phyloP scores from a whole-genome alignment of 1,140 invertebrate species.

The Asobara japonica region DNA sequence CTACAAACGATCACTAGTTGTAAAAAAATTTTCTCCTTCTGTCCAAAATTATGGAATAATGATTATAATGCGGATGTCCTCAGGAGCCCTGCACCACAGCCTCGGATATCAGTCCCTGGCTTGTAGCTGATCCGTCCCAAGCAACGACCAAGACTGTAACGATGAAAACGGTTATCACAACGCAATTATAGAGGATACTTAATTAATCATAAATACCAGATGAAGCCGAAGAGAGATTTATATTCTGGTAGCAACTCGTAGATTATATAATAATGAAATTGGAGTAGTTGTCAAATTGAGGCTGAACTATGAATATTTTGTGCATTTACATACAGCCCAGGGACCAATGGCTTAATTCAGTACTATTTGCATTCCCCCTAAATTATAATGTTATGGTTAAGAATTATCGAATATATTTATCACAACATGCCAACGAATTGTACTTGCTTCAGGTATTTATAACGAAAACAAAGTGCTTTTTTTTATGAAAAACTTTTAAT shows the following conservation, averaged over 20 bases:
- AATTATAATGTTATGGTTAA: neutral
- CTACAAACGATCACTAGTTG: too few relatives aligned
- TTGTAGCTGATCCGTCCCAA: slow-evolving; percentile 76
- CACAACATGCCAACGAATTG: slow-evolving; percentile 4
- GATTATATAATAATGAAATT: slow-evolving; percentile 38
- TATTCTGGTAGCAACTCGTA: slow-evolving; percentile 62
- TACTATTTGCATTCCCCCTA: neutral
- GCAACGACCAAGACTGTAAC: slow-evolving; percentile 71
- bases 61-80: slow-evolving; percentile 56
- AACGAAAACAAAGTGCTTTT: slow-evolving; percentile 1
- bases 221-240: slow-evolving; percentile 40
- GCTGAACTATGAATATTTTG: slow-evolving; percentile 13
- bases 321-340: slow-evolving; percentile 25
- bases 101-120: slow-evolving; percentile 78
- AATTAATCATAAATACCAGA: slow-evolving; percentile 17
- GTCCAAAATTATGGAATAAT: neutral
- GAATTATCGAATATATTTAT: neutral
- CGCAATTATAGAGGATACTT: slow-evolving; percentile 72
- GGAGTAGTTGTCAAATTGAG: slow-evolving; percentile 14
- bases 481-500: neutral
- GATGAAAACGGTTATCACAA: slow-evolving; percentile 85
- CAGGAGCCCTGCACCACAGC: slow-evolving; percentile 65
- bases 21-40: too few relatives aligned
- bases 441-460: slow-evolving; percentile 7
- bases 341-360: slow-evolving; percentile 21